Percentiles rank a stretch among this genome's conserved stretches.
Conservation (phyloP, 2,797 vertebrate species). For the Tapirus indicus region DNA sequence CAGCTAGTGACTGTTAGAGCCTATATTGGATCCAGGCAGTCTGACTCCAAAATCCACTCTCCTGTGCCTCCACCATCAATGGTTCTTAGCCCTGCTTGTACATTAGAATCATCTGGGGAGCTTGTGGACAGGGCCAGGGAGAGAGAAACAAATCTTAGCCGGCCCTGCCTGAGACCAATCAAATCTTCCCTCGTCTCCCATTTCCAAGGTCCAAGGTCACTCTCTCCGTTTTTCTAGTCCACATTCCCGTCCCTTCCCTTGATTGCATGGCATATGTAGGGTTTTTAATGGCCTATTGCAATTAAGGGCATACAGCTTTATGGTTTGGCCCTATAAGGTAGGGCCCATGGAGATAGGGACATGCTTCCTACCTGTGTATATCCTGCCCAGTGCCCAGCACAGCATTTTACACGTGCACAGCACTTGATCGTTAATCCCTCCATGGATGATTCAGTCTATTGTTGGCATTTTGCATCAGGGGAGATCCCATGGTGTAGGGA, state of each 20-base stretch:
- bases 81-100: neutral
- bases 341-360: neutral
- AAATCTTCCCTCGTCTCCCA: neutral
- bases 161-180: neutral
- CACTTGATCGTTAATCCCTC: neutral
- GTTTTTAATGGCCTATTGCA: neutral
- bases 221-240: neutral
- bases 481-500: too few relatives aligned
- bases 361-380: fast-evolving
- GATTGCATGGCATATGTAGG: neutral
- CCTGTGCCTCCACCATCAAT: neutral
- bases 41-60: neutral
- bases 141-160: neutral
- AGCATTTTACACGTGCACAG: fast-evolving
- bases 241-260: neutral
- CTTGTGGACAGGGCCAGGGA: neutral
- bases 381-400: neutral
- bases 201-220: neutral
- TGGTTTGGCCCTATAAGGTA: neutral
- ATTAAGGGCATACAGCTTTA: fast-evolving
- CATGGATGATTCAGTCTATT: fast-evolving
- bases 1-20: neutral
- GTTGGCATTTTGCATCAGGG: neutral
- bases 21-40: neutral
- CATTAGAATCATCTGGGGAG: neutral